Evolutionary conservation across 2,113 vertebrate genomes (phyloP).

Genomic region (Harpagus bidentatus): DNA sequence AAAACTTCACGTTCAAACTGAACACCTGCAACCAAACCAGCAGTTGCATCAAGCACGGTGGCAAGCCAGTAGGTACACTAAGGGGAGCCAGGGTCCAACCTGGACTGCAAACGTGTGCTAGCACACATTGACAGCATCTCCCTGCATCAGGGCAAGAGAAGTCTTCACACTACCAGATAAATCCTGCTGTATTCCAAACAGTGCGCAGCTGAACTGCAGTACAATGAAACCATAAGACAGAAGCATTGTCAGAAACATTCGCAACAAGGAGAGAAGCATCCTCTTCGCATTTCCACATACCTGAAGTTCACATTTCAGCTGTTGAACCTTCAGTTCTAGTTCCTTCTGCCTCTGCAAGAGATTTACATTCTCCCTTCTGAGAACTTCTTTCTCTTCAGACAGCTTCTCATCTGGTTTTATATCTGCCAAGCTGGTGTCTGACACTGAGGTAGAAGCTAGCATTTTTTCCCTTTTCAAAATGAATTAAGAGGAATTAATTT

Average conservation of each 20-base stretch:
- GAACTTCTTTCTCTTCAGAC: constrained; percentile 58
- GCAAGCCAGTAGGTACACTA: background rate
- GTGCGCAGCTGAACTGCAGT: background rate
- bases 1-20: background rate
- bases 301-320: constrained; percentile 64
- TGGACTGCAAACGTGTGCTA: rapidly evolving
- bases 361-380: constrained; percentile 48
- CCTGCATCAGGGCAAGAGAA: background rate
- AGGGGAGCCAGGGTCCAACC: background rate
- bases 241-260: background rate
- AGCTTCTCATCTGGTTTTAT: constrained; percentile 60
- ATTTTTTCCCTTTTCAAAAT: constrained; percentile 60
- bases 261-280: background rate
- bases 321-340: constrained; percentile 59
- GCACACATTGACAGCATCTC: background rate
- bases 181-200: background rate
- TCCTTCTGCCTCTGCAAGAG: constrained; percentile 50
- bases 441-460: background rate
- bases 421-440: constrained; percentile 37
- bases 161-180: background rate
- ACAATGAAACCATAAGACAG: rapidly evolving
- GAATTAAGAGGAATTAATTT: background rate
- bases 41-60: rapidly evolving
- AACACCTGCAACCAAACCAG: background rate
- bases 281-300: background rate